Evolutionary conservation across 2,888 invertebrate genomes (phyloP).

Genomic region (Eupeodes latifasciatus): DNA sequence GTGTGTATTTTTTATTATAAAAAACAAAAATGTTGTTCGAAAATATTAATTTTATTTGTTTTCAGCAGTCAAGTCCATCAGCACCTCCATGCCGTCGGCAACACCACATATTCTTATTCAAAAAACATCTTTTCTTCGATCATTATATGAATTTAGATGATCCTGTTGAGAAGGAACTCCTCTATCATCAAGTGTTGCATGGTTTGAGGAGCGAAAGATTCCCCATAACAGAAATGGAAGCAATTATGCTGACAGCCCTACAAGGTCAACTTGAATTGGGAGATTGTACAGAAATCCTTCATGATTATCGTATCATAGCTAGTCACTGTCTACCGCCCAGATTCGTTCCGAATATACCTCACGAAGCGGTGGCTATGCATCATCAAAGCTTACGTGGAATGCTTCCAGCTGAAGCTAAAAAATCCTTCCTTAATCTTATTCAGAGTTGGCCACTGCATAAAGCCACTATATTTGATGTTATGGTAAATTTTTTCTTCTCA

Average conservation of each 20-base stretch:
- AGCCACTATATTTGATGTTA: slow-evolving; percentile 97
- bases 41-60: slow-evolving; percentile 16
- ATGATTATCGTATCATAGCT: slow-evolving; percentile 89
- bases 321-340: slow-evolving; percentile 93
- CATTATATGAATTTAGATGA: slow-evolving; percentile 91
- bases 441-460: slow-evolving; percentile 97
- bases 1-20: slow-evolving; percentile 71
- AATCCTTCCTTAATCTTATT: slow-evolving; percentile 95
- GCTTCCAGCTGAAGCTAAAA: slow-evolving; percentile 93
- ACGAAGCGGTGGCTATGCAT: slow-evolving; percentile 94
- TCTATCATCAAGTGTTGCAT: slow-evolving; percentile 97
- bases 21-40: neutral
- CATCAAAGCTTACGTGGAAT: slow-evolving; percentile 96
- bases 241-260: slow-evolving; percentile 96
- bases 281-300: slow-evolving; percentile 89
- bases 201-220: slow-evolving; percentile 95
- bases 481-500: slow-evolving; percentile 86
- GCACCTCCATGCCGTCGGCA: slow-evolving; percentile 85
- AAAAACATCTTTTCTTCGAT: slow-evolving; percentile 93
- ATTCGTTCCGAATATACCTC: slow-evolving; percentile 90
- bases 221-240: slow-evolving; percentile 97
- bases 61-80: slow-evolving; percentile 81
- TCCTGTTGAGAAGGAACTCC: slow-evolving; percentile 95
- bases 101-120: slow-evolving; percentile 90
- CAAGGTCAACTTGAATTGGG: slow-evolving; percentile 97